These are phyloP conservation scores for Diarsia mendica DNA, from an alignment of 2,888 invertebrate genomes.

Conservation along the genomic window DNA sequence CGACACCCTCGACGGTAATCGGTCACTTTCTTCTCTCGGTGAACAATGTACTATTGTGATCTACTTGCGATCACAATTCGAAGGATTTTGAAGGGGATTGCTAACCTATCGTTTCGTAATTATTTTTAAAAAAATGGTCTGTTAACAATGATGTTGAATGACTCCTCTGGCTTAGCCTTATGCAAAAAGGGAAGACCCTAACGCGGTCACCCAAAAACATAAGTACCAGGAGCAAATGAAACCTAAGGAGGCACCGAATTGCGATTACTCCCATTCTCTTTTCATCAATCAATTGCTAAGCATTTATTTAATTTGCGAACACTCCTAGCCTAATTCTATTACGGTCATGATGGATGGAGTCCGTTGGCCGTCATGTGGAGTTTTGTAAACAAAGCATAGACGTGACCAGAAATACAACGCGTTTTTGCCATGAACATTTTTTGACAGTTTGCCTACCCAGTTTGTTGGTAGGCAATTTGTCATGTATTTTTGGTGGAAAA, in stretches of 20 bases:
- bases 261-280: conserved; percentile 28
- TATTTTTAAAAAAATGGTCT: not conserved
- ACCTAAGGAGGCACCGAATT: conserved; percentile 14
- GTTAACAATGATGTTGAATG: not conserved
- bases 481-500: conserved; percentile 26
- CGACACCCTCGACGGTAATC: too few relatives aligned
- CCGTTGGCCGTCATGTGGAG: conserved; percentile 46
- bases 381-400: conserved; percentile 56
- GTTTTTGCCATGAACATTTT: conserved; percentile 36
- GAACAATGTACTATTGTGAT: too few relatives aligned
- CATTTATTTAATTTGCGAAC: conserved; percentile 78
- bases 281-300: conserved; percentile 75
- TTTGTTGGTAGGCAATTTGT: conserved; percentile 28
- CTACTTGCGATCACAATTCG: not conserved
- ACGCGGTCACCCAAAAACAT: not conserved
- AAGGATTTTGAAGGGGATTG: not conserved
- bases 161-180: not conserved
- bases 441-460: conserved; percentile 42
- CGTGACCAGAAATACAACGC: conserved; percentile 50
- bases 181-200: not conserved
- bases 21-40: too few relatives aligned
- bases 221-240: conserved; percentile 31
- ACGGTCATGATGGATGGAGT: conserved; percentile 73
- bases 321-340: conserved; percentile 73
- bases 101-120: not conserved